These are phyloP conservation scores for Patella caerulea DNA, from an alignment of 2,888 invertebrate genomes.

Conservation along the genomic window DNA sequence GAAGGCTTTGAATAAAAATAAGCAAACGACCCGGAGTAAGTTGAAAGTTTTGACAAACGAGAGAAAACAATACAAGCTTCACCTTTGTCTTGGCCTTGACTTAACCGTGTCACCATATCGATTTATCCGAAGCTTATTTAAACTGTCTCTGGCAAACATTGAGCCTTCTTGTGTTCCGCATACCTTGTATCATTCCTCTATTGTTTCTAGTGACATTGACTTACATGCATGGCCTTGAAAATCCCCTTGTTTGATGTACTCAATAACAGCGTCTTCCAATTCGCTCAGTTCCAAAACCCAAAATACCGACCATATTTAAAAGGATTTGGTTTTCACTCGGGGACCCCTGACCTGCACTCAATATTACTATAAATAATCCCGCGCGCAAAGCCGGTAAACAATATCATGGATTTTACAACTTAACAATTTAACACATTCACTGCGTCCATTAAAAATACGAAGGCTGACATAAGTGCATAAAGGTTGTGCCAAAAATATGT, in stretches of 20 bases:
- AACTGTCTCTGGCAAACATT: background rate
- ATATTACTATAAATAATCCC: background rate
- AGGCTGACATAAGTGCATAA: too few species aligned
- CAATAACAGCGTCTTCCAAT: background rate
- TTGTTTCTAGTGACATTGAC: constrained; percentile 9
- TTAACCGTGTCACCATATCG: constrained; percentile 9
- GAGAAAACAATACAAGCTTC: constrained; percentile 1
- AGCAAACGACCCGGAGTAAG: too few species aligned
- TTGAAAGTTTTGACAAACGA: too few species aligned
- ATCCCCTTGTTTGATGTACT: constrained; percentile 5
- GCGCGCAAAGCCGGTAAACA: too few species aligned
- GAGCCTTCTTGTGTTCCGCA: background rate
- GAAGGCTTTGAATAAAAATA: too few species aligned
- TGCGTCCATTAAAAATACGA: too few species aligned
- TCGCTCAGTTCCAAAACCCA: background rate
- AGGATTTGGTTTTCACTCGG: constrained; percentile 4
- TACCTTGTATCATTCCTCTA: background rate
- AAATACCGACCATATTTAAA: background rate
- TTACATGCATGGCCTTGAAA: constrained; percentile 5
- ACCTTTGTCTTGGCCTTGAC: constrained; percentile 7
- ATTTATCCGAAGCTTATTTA: background rate
- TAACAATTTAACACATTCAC: too few species aligned
- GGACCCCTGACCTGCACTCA: background rate
- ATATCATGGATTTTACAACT: too few species aligned
- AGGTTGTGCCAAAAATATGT: too few species aligned